These are phyloP conservation scores for Glaucidium brasilianum DNA, from an alignment of 2,113 vertebrate species.

Conservation along the genomic window DNA sequence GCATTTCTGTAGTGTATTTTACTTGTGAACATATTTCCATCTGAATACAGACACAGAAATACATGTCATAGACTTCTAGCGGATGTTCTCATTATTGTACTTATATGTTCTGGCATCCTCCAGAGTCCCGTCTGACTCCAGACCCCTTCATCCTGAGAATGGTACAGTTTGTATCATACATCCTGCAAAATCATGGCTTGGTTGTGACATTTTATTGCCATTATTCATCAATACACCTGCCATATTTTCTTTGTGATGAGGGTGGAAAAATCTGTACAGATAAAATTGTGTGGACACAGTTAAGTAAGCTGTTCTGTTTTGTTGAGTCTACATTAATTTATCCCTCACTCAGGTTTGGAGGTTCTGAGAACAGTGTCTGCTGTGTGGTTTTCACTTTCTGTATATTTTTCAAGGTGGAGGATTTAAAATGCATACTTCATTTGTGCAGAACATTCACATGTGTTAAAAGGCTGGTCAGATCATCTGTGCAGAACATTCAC, in stretches of 20 bases:
- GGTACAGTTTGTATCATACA: background rate
- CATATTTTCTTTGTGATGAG: background rate
- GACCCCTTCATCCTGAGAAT: background rate
- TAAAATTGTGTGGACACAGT: background rate
- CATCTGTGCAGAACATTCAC: background rate
- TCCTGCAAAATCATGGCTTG: background rate
- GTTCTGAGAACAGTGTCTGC: background rate
- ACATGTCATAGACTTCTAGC: background rate
- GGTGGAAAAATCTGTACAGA: background rate
- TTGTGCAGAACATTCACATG: background rate
- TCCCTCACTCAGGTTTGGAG: background rate
- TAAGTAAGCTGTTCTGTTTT: background rate
- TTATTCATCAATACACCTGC: background rate
- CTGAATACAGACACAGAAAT: background rate
- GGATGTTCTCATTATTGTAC: background rate
- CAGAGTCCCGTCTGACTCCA: background rate
- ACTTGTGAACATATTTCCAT: background rate
- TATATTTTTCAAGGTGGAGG: background rate
- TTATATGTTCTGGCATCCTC: background rate
- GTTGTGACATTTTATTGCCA: background rate
- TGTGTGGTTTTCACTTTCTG: background rate
- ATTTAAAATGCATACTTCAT: background rate
- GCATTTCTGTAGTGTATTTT: background rate
- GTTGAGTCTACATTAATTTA: background rate
- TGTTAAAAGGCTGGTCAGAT: background rate